Evolutionary conservation across 2,888 invertebrate genomes (phyloP).

Genomic region (Pyrochroa serraticornis): DNA sequence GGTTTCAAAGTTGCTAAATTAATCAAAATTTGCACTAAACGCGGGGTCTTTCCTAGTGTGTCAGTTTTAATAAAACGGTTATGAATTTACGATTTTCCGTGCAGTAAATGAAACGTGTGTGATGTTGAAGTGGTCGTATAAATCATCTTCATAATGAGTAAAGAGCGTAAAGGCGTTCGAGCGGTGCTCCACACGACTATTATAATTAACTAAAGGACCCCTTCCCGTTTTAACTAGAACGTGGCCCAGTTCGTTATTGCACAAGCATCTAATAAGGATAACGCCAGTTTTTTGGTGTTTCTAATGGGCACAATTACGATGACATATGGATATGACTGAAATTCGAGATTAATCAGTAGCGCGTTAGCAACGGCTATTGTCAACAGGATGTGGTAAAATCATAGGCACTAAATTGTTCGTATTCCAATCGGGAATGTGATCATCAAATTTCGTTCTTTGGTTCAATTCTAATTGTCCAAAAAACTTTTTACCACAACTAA

Average conservation of each 20-base stretch:
- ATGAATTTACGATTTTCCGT: slow-evolving; percentile 27
- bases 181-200: slow-evolving; percentile 20
- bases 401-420: slow-evolving; percentile 10
- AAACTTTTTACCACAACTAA: slow-evolving; percentile 12
- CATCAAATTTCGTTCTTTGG: slow-evolving; percentile 14
- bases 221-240: slow-evolving; percentile 9
- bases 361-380: slow-evolving; percentile 12
- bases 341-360: not conserved
- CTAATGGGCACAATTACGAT: not conserved
- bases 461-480: slow-evolving; percentile 19
- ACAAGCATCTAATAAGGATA: slow-evolving; percentile 4
- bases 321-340: not conserved
- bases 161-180: slow-evolving; percentile 15
- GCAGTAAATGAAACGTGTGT: slow-evolving; percentile 14
- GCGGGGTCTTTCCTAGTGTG: slow-evolving; percentile 4
- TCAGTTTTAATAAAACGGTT: slow-evolving; percentile 20
- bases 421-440: slow-evolving; percentile 8
- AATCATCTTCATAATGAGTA: slow-evolving; percentile 26
- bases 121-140: slow-evolving; percentile 20
- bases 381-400: slow-evolving; percentile 26
- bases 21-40: slow-evolving; percentile 11
- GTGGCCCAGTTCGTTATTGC: slow-evolving; percentile 10
- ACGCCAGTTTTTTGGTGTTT: not conserved
- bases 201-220: slow-evolving; percentile 21
- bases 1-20: slow-evolving; percentile 2